phyloP scores from a whole-genome alignment of 2,113 vertebrate species.

The Burhinus bistriatus region DNA sequence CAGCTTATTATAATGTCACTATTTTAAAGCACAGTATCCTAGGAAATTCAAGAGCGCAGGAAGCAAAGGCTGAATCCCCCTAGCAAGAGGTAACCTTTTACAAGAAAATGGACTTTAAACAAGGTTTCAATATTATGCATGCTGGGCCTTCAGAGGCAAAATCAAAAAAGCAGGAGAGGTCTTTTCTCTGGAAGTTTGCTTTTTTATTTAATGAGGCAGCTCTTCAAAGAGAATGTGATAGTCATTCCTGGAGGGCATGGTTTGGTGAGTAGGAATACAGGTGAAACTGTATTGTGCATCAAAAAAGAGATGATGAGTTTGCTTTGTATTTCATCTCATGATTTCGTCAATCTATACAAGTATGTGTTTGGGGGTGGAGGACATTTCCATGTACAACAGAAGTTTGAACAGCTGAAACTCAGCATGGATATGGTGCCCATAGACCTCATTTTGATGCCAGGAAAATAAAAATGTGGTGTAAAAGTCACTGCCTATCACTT shows the following conservation, averaged over 20 bases:
- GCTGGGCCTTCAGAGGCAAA: constrained; percentile 21
- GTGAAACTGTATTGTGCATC: constrained; percentile 43
- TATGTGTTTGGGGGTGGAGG: background rate
- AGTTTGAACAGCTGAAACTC: constrained; percentile 57
- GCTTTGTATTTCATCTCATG: constrained; percentile 30
- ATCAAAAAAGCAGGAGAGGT: constrained; percentile 23
- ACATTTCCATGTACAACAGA: background rate
- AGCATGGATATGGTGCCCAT: constrained; percentile 38
- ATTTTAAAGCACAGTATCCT: background rate
- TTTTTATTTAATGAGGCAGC: constrained; percentile 57
- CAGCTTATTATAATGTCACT: background rate
- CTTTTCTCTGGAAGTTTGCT: constrained; percentile 43
- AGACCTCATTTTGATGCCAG: constrained; percentile 32
- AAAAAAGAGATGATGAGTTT: constrained; percentile 39
- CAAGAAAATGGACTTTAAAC: constrained; percentile 28
- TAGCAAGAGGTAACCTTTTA: constrained; percentile 16
- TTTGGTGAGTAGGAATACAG: constrained; percentile 39
- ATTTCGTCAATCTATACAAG: background rate
- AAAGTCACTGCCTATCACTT: background rate
- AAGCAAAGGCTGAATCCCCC: background rate
- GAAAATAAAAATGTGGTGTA: constrained; percentile 15
- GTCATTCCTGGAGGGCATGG: constrained; percentile 59
- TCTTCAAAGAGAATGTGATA: constrained; percentile 60
- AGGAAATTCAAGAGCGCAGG: background rate
- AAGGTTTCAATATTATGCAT: constrained; percentile 3